Conservation (phyloP, 2,113 vertebrate species). For the Leptodactylus fuscus region DNA sequence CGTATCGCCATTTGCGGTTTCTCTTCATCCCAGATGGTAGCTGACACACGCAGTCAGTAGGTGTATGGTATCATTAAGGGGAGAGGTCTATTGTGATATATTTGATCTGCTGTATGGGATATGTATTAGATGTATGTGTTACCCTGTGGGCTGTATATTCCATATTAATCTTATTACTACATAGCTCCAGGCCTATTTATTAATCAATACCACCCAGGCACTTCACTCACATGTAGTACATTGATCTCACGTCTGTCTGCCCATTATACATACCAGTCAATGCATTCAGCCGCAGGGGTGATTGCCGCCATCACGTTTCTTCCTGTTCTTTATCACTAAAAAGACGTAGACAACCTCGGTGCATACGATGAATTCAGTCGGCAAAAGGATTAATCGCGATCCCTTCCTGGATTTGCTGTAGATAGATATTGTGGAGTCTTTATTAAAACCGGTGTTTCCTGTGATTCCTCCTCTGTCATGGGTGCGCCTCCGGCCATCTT, state of each 20-base stretch:
- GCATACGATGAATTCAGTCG: too few species aligned
- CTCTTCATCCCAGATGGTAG: too few species aligned
- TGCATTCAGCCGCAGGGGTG: not conserved
- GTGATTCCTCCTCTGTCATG: too few species aligned
- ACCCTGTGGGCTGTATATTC: not conserved
- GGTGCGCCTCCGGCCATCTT: too few species aligned
- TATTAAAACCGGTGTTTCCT: too few species aligned
- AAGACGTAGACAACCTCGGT: not conserved
- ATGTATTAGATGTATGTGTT: not conserved
- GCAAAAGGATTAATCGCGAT: too few species aligned
- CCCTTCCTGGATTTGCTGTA: too few species aligned
- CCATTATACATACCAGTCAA: not conserved
- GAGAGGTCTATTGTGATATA: too few species aligned
- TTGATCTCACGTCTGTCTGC: not conserved
- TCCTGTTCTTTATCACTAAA: not conserved
- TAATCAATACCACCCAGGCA: not conserved
- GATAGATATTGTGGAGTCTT: too few species aligned
- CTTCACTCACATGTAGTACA: not conserved
- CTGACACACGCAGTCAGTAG: too few species aligned
- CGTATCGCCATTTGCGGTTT: too few species aligned
- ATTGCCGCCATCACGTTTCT: not conserved
- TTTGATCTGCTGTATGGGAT: not conserved
- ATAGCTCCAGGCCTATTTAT: not conserved
- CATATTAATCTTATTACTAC: constrained; percentile 15
- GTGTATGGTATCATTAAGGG: too few species aligned